Base-by-base conservation (phyloP, 2,888 invertebrate species). In the Melieria omissa region DNA sequence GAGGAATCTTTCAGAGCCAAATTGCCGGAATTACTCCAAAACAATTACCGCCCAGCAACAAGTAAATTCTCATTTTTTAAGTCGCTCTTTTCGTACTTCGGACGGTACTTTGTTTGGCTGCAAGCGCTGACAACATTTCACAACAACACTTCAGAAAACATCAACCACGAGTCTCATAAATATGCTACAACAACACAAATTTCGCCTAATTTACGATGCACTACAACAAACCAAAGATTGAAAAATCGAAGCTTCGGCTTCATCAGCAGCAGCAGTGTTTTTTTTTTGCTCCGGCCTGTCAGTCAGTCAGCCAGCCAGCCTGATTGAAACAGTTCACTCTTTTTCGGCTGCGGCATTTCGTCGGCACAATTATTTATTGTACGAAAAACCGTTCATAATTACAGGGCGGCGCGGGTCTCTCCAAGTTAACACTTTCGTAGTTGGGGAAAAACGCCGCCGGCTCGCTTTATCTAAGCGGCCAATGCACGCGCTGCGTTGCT, bases 391-490 rank as follows among this genome's bases (percentile, higher is more conserved):
- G 79, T 79, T 78, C 80, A 82, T 86, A 86, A 86, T 86, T 86
- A 86, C 80, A 86, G 82, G 82, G 86, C 86, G 86, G 86, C 84
- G 76, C 78, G 73, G 77, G 78, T 78, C 82, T 82, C 77, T 83
- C 84, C 83, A 81, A 86, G 85, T 85, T 86, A 85, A 86, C 86
- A 86, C 86, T 86, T 86, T 86, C 83, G 85, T 81, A 75, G 76
- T 76, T 73, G 73, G 81, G 81, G 80, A 6, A 63, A 81, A 79
- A 77, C 77, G 81, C 82, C 81, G 76, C 77, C 80, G 82, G 84
- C 74, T 62, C 47, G 44, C 12, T 72, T 69, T 75, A 76, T 74
- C 70, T 72, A 62, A 68, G 75, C 72, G 73, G 44, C 62, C 65
- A 47, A 55, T 52, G 14, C 14, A 52, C 14, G 29, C 29, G 29